phyloP scores from a whole-genome alignment of 2,113 vertebrate species.

The Antechinus flavipes region DNA sequence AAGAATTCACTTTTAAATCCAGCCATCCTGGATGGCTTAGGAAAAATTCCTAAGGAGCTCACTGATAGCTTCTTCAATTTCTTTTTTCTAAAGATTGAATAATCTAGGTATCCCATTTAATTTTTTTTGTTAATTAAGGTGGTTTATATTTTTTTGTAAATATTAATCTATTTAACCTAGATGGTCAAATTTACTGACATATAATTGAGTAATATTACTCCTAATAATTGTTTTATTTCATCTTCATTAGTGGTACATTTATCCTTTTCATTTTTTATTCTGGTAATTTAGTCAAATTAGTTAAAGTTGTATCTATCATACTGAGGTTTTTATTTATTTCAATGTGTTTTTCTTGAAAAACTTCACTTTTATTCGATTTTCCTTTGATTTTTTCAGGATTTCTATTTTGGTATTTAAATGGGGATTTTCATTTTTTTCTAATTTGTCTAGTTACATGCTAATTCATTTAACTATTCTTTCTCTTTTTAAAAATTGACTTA shows the following conservation, averaged over 20 bases:
- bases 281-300: background rate
- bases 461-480: background rate
- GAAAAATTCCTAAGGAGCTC: background rate
- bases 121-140: background rate
- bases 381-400: background rate
- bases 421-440: background rate
- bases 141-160: background rate
- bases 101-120: background rate
- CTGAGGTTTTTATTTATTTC: too few species aligned
- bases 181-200: background rate
- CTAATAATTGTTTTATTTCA: background rate
- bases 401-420: background rate
- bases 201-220: background rate
- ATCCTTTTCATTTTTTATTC: background rate
- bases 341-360: background rate
- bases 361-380: background rate
- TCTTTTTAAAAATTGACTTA: background rate
- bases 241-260: background rate
- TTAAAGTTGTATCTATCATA: background rate
- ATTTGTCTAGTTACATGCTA: background rate
- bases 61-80: background rate
- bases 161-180: background rate
- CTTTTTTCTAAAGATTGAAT: background rate
- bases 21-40: background rate
- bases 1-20: background rate